A percentile compares a stretch with the other conserved stretches of the same genome.
phyloP scores from a whole-genome alignment of 2,797 vertebrate genomes.

The Sylvilagus floridanus region DNA sequence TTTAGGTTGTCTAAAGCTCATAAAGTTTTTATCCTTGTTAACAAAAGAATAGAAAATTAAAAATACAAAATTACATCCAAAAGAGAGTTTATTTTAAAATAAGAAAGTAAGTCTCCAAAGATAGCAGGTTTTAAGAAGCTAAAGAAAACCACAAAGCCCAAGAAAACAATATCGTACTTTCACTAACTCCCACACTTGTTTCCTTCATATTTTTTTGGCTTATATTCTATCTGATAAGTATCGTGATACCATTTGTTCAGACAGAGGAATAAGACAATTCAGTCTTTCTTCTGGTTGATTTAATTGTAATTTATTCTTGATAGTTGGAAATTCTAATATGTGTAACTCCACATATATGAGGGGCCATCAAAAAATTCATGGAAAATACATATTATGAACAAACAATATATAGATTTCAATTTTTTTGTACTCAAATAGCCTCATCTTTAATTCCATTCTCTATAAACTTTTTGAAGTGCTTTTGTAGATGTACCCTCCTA shows the following conservation, averaged over 20 bases:
- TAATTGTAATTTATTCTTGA: slow-evolving; percentile 5
- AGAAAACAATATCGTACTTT: slow-evolving; percentile 17
- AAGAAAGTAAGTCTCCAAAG: not conserved
- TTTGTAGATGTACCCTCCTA: too few relatives aligned
- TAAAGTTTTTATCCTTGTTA: not conserved
- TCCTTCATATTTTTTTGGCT: not conserved
- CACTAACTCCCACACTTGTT: not conserved
- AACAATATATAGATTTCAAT: too few relatives aligned
- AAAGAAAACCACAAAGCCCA: not conserved
- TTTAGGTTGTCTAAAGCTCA: not conserved
- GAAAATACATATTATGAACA: too few relatives aligned
- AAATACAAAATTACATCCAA: not conserved
- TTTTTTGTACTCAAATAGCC: too few relatives aligned
- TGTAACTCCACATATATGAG: not conserved
- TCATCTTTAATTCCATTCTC: too few relatives aligned
- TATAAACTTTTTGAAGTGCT: too few relatives aligned
- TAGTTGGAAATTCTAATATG: not conserved
- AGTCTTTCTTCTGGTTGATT: not conserved
- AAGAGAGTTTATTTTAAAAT: slow-evolving; percentile 13
- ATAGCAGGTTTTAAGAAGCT: not conserved
- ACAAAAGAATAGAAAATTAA: not conserved
- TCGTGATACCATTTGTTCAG: not conserved
- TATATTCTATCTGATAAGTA: not conserved
- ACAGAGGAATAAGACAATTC: not conserved
- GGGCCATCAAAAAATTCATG: not conserved